These are phyloP conservation scores for Litoditis marina DNA, from an alignment of 2,888 invertebrate genomes.

Conservation along the genomic window DNA sequence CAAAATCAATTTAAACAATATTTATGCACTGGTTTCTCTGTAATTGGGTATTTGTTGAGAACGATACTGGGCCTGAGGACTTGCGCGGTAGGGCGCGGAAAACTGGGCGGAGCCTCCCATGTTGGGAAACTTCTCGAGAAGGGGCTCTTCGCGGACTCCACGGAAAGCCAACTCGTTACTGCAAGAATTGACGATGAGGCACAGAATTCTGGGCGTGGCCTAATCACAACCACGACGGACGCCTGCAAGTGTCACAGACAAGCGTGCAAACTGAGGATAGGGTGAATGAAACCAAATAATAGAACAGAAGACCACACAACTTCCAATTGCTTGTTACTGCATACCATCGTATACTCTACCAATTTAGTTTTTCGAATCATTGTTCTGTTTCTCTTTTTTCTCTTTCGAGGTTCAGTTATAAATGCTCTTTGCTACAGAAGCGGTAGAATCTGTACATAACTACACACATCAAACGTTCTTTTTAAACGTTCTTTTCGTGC, in stretches of 20 bases:
- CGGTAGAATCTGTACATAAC: too few relatives aligned
- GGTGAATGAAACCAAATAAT: not conserved
- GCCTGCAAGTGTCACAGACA: conserved; percentile 3
- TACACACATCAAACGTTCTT: too few relatives aligned
- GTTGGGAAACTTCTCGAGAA: conserved; percentile 37
- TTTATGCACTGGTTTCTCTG: conserved; percentile 47
- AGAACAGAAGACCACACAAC: not conserved
- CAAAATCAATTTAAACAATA: too few relatives aligned
- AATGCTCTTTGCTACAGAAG: too few relatives aligned
- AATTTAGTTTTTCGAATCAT: too few relatives aligned
- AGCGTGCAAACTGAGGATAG: not conserved
- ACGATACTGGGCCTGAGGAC: conserved; percentile 21
- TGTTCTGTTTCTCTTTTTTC: too few relatives aligned
- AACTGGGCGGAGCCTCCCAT: conserved; percentile 1
- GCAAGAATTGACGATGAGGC: conserved; percentile 20
- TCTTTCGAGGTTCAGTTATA: too few relatives aligned
- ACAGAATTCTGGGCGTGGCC: conserved; percentile 1
- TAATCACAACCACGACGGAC: not conserved
- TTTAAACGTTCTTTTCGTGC: too few relatives aligned
- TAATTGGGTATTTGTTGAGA: conserved; percentile 37
- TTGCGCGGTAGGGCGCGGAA: conserved; percentile 29
- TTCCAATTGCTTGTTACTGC: too few relatives aligned
- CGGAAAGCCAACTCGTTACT: conserved; percentile 26
- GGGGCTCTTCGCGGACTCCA: conserved; percentile 39
- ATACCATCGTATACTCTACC: too few relatives aligned